Evolutionary conservation across 2,797 vertebrate genomes (phyloP), one percentile per base, ranked within the genome.

Genomic region (Urosaurus nigricauda): DNA sequence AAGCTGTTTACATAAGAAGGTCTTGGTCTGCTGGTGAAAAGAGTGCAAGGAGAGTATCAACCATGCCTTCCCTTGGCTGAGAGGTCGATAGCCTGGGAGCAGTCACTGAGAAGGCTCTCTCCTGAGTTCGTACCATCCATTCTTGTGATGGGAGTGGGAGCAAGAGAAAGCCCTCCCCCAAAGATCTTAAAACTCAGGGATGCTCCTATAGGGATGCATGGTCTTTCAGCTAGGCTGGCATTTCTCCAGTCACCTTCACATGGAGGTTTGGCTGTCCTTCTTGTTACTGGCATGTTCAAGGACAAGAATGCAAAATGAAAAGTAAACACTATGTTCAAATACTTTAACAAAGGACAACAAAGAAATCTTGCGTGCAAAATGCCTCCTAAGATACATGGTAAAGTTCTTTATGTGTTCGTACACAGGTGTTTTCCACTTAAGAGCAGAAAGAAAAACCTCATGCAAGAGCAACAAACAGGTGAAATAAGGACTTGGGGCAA

Each of bases 241-340:
- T 97, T 87, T 97, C 98, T 3, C 97, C 97, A 0, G 95, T 89
- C 96, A 94, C 98, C 98, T 94, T 98, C 97, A 80, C 95, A 97
- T 94, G 97, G 98, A 83, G 65, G 92, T 90, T 95, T 96, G 94
- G 89, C 95, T 68, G 0, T 98, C 98, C 35, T 96, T 96, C 93
- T 98, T 94, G 93, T 97, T 95, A 70, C 98, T 96, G 0, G 98
- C 97, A 95, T 98, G 96, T 83, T 97, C 98, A 96, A 99, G 98
- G 97, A 98, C 98, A 93, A 97, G 97, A 83, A 98, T 97, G 88
- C 5, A 29, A 40, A 58, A 97, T 96, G 78, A 71, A 94, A 95
- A 97, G 92, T 94, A 98, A 97, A 98, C 93, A 97, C 68, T 47
- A 21, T 3, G 19, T 90, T 92, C 0, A 2, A 84, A 88, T 8